Conservation (phyloP, 2,797 vertebrate species). For the Gallinago stenura region DNA sequence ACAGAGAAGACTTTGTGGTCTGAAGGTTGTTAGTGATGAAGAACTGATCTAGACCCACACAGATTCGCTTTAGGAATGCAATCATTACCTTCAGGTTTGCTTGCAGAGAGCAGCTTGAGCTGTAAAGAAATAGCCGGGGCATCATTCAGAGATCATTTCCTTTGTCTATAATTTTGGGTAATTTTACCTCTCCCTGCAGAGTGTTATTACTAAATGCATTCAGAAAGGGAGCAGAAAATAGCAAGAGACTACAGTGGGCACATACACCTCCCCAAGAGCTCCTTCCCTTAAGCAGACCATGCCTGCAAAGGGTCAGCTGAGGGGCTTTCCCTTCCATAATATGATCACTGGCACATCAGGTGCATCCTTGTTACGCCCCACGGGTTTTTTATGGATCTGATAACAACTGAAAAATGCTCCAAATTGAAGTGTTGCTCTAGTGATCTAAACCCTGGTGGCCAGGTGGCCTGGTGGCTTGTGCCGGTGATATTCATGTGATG, state of each 20-base stretch:
- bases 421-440: not conserved
- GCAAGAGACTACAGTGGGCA: not conserved
- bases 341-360: not conserved
- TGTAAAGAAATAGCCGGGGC: constrained; percentile 46
- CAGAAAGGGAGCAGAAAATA: not conserved
- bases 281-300: not conserved
- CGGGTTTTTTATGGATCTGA: fast-evolving
- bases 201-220: not conserved
- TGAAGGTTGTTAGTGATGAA: not conserved
- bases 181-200: not conserved
- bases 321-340: not conserved
- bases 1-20: not conserved
- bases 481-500: fast-evolving
- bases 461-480: not conserved
- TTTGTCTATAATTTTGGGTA: not conserved
- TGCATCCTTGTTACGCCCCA: not conserved
- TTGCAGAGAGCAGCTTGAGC: constrained; percentile 74
- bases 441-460: fast-evolving
- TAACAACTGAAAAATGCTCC: not conserved
- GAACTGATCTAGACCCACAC: not conserved
- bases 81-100: constrained; percentile 74
- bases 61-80: not conserved
- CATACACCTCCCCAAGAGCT: not conserved
- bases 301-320: not conserved
- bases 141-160: not conserved